Evolutionary conservation across 2,888 invertebrate species (phyloP), one percentile per base, ranked within the genome.

Genomic region (Panzeria rudis): DNA sequence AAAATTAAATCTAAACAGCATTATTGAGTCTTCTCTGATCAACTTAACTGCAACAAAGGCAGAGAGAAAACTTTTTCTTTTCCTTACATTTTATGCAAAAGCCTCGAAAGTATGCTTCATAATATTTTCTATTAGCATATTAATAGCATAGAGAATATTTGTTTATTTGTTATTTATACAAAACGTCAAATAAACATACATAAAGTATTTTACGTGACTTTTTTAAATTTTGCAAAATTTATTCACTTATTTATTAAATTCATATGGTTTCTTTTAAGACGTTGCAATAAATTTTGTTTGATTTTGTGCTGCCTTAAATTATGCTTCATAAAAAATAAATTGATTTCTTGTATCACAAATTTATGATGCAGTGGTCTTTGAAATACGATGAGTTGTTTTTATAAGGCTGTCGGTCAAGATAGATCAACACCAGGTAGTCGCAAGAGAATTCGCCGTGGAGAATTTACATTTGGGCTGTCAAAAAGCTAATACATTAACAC

Each of bases 131-230:
- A 35, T 72, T 62, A 52, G 7, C 54, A 75, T 54, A 54, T 64
- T 38, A 52, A 29, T 64, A 7, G 15, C 1, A 20, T 44, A n/a
- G 25, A 9, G 25, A 4, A 2, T 13, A 44, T 76, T 64, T 41
- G 20, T 54, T 54, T 52, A 29, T 52, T 64, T 64, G 9, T 17
- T 44, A 54, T 64, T 41, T 41, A 25, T 23, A 5, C 35, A 47
- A 13, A 20, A 72, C 13, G 35, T 61, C n/a, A 50, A 32, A 13
- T 20, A 38, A 62, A 20, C 41, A 23, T 20, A 35, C 6, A 62
- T 23, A 9, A 56, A 56, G n/a, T 20, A 20, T 32, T 7, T 66
- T 23, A 76, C 64, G 76, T 76, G 76, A 66, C 64, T 66, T 76
- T 44, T 66, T 25, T 29, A 23, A 32, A 17, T 15, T 64, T 38